Base-by-base conservation (phyloP, 2,888 invertebrate species). In the Agrypnus murinus region DNA sequence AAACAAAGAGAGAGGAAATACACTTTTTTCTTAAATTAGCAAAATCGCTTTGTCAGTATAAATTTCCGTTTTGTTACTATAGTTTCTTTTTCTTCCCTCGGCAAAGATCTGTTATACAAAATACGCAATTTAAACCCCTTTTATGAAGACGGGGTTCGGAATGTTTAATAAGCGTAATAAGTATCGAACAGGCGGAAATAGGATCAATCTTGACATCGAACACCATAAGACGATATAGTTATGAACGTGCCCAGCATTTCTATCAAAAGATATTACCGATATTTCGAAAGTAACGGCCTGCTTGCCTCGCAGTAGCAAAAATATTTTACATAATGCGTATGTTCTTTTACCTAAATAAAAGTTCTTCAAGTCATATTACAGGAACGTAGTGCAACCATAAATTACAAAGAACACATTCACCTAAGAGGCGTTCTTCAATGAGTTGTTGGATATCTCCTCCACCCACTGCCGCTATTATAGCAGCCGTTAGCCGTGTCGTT, bases 401-500 rank as follows among this genome's bases (percentile, higher is more conserved):
- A 71, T 71, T 71, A 64, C 67, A 68, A 66, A 63, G 71, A 71
- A 71, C 74, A 73, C 65, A 76, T 75, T 74, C 76, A 74, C 67
- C 74, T 75, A 75, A 68, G 74, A 77, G 77, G 75, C 76, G 74
- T 76, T 76, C 75, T 76, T 76, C 74, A 73, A 77, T 72, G 75
- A 72, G 72, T 76, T 77, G 75, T 76, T 74, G 73, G 73, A 74
- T 71, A 77, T 75, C 75, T 76, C 73, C 74, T 77, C 77, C 77
- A 76, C 77, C 77, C 76, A 77, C 77, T 67, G 74, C 66, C 58
- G 74, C 73, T 76, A 75, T 74, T 76, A 77, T 76, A 75, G 74
- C 76, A 72, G 75, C 69, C 74, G 76, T 76, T 74, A 75, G 75
- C 74, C 75, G 72, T 75, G 72, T 73, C 67, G 71, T 71, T 71